phyloP scores from a whole-genome alignment of 64 coral and sea anemone genomes.

The Astreopora myriophthalma region DNA sequence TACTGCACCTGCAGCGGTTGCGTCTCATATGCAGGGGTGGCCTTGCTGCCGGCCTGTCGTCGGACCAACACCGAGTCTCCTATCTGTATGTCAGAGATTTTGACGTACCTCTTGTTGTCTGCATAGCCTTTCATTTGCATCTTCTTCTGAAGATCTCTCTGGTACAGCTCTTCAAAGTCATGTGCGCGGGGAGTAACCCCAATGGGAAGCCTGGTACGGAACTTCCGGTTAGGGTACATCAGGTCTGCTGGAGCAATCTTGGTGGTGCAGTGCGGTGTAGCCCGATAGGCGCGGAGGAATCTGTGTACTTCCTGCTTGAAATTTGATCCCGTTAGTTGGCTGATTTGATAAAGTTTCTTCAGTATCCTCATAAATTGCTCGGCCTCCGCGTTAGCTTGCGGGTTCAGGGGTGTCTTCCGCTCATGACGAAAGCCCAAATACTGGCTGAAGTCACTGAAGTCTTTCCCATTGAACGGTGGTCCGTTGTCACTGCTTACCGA shows the following conservation, averaged over 20 bases:
- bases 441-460: slow-evolving; percentile 25
- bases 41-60: slow-evolving; percentile 26
- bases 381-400: slow-evolving; percentile 4
- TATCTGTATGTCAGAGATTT: slow-evolving; percentile 36
- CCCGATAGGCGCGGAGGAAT: slow-evolving; percentile 13
- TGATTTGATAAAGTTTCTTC: neutral
- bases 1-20: slow-evolving; percentile 3
- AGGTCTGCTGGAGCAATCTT: neutral
- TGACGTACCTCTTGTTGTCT: slow-evolving; percentile 30
- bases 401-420: slow-evolving; percentile 18
- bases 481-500: slow-evolving; percentile 10
- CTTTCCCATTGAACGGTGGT: neutral
- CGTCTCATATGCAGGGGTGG: neutral
- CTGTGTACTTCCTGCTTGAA: slow-evolving; percentile 24
- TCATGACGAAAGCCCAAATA: slow-evolving; percentile 30
- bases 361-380: slow-evolving; percentile 1
- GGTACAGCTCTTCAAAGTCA: slow-evolving; percentile 35
- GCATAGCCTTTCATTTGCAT: slow-evolving; percentile 47
- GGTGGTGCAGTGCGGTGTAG: slow-evolving; percentile 25
- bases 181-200: slow-evolving; percentile 2
- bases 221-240: slow-evolving; percentile 15
- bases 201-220: slow-evolving; percentile 22
- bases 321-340: neutral
- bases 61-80: slow-evolving; percentile 42
- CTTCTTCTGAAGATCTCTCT: slow-evolving; percentile 47